Evolutionary conservation across 2,888 invertebrate genomes (phyloP), one percentile per base, ranked within the genome.

Genomic region (Sphinx pinastri): DNA sequence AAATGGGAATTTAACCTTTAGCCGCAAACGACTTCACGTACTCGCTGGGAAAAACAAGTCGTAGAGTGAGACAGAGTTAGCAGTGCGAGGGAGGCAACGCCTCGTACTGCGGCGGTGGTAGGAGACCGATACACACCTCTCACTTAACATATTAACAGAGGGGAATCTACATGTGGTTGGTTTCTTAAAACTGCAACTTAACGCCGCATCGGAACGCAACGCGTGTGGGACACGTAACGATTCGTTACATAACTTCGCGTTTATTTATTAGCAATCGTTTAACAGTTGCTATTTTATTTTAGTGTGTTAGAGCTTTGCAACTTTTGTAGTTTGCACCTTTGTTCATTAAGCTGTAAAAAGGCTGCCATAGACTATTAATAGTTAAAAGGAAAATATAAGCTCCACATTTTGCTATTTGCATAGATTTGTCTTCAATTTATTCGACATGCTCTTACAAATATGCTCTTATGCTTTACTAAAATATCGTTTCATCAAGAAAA

Each of bases 1-100:
- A 38, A 69, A 59, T 69, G 60, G 52, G 59, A 69, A 69, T 69
- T 68, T 51, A 16, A 69, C 68, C 68, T 69, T 69, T 52, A 69
- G 31, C 12, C 7, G 16, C 19, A 59, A 45, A 38, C 25, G 7
- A 52, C n/a, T 60, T 59, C 68, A 58, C 57, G 45, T 69, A 52
- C 38, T 52, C 13, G 14, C 51, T 51, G 68, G 52, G 52, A 69
- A 51, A 66, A 51, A 66, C 66, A 14, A 14, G 58, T 55, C 67
- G 49, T 58, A 51, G 31, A 38, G 67, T 8, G 16, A 16, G 13
- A 13, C 47, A 49, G 31, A 51, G 16, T 25, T 6, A 51, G 8
- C 25, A 16, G 66, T 51, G 51, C 25, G 67, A 70, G 54, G 49
- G 45, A 66, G 12, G 47, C n/a, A 49, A 25, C 31, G 55, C 12